Evolutionary conservation across 2,888 invertebrate genomes (phyloP).

Genomic region (Molorchus minor): DNA sequence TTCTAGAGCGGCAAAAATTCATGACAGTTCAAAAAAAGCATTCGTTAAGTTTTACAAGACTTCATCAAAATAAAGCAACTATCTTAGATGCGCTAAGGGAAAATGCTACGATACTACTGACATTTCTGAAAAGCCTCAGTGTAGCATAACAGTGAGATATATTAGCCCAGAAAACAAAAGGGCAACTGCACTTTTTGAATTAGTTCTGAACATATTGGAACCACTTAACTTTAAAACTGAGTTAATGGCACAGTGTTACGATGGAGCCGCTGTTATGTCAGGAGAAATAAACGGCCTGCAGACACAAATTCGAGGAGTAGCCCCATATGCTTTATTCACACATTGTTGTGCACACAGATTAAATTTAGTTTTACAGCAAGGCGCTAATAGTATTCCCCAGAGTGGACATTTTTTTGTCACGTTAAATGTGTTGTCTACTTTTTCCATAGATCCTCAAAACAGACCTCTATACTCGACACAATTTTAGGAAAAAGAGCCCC

Average conservation of each 20-base stretch:
- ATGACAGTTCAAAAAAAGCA: not conserved
- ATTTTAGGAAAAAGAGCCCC: too few species aligned
- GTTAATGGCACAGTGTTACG: slow-evolving; percentile 51
- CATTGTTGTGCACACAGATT: slow-evolving; percentile 46
- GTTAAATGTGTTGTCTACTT: slow-evolving; percentile 35
- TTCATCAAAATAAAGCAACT: not conserved
- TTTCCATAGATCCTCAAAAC: slow-evolving; percentile 43
- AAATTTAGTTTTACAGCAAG: slow-evolving; percentile 42
- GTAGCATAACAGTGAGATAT: too few species aligned
- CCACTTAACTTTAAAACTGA: slow-evolving; percentile 46
- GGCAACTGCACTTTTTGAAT: slow-evolving; percentile 37
- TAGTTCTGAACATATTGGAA: slow-evolving; percentile 40
- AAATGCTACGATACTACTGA: slow-evolving; percentile 37
- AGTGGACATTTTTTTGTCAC: slow-evolving; percentile 37
- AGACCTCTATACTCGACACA: too few species aligned
- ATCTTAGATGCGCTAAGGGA: not conserved
- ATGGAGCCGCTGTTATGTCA: slow-evolving; percentile 48
- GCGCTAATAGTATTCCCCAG: slow-evolving; percentile 26
- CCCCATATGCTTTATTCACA: slow-evolving; percentile 41
- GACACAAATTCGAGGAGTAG: slow-evolving; percentile 43
- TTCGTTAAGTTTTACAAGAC: not conserved
- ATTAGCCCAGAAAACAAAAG: too few species aligned
- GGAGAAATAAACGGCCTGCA: slow-evolving; percentile 51
- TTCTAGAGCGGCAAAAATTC: not conserved
- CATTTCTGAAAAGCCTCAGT: too few species aligned